Percentiles rank a stretch among this genome's conserved stretches.
These are phyloP conservation scores for Tetanocera ferruginea DNA, from an alignment of 2,888 invertebrate genomes.

Conservation along the genomic window DNA sequence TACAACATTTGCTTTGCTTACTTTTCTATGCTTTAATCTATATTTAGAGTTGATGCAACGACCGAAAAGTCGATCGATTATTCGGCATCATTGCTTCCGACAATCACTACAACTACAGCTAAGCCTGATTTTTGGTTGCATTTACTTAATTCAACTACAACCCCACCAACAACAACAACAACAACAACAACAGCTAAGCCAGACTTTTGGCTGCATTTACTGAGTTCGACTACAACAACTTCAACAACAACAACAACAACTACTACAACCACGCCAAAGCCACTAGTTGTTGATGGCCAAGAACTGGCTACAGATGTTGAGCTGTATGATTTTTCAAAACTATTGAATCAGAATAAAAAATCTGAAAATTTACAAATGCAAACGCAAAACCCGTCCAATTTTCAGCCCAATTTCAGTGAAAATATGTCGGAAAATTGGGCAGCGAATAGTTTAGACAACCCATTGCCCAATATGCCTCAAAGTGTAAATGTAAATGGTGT, in stretches of 20 bases:
- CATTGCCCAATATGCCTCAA: background rate
- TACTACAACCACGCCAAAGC: slow-evolving; percentile 46
- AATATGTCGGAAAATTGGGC: background rate
- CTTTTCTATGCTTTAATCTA: slow-evolving; percentile 13
- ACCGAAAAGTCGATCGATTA: background rate
- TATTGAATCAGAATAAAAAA: slow-evolving; percentile 21
- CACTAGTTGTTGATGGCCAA: slow-evolving; percentile 46
- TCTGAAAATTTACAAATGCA: background rate
- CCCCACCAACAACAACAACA: slow-evolving; percentile 35
- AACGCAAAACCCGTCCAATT: background rate
- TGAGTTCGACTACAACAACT: slow-evolving; percentile 24
- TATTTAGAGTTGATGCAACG: background rate
- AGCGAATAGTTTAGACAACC: background rate
- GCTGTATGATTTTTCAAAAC: slow-evolving; percentile 52
- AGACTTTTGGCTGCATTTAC: slow-evolving; percentile 41
- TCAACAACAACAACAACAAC: slow-evolving; percentile 39
- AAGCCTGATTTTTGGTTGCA: slow-evolving; percentile 43
- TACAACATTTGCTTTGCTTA: background rate
- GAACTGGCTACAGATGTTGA: slow-evolving; percentile 43
- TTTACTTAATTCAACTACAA: slow-evolving; percentile 31
- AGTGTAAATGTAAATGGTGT: background rate
- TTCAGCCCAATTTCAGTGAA: background rate
- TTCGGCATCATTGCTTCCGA: background rate
- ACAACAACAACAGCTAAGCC: slow-evolving; percentile 41
- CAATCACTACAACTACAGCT: slow-evolving; percentile 39